These are phyloP conservation scores for Astatotilapia flaviijosephi DNA, from an alignment of 2,113 vertebrate species.

Conservation along the genomic window DNA sequence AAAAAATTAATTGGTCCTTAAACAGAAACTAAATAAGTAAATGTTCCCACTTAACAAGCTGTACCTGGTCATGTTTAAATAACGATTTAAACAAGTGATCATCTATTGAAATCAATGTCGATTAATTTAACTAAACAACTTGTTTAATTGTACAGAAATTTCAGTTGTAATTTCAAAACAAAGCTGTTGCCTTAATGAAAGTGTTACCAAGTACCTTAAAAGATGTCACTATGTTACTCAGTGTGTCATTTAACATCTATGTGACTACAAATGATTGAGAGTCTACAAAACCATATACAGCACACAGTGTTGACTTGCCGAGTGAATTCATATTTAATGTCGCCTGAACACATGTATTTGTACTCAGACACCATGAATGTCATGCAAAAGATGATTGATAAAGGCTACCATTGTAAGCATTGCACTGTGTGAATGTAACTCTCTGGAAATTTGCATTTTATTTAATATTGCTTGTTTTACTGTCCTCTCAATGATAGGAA, in stretches of 20 bases:
- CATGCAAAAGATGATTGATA: constrained; percentile 13
- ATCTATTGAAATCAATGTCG: not conserved
- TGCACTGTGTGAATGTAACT: constrained; percentile 7
- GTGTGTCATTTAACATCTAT: not conserved
- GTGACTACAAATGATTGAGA: not conserved
- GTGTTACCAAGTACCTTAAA: not conserved
- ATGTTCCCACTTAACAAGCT: not conserved
- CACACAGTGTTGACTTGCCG: not conserved
- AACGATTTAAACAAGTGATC: fast-evolving
- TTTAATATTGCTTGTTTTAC: not conserved
- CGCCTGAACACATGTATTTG: not conserved
- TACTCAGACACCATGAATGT: constrained; percentile 52
- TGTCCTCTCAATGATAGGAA: not conserved
- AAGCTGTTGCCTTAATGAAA: constrained; percentile 14
- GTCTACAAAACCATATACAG: not conserved
- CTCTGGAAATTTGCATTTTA: not conserved
- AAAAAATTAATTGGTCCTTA: not conserved
- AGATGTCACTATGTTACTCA: not conserved
- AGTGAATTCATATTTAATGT: not conserved
- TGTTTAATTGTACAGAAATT: not conserved
- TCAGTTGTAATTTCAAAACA: not conserved
- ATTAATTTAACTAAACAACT: not conserved
- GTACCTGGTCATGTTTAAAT: not conserved
- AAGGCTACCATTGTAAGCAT: constrained; percentile 18
- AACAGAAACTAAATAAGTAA: not conserved